Percentiles rank a stretch among this genome's conserved stretches.
phyloP scores from a whole-genome alignment of 2,113 vertebrate species.

The Chaenogobius annularis region DNA sequence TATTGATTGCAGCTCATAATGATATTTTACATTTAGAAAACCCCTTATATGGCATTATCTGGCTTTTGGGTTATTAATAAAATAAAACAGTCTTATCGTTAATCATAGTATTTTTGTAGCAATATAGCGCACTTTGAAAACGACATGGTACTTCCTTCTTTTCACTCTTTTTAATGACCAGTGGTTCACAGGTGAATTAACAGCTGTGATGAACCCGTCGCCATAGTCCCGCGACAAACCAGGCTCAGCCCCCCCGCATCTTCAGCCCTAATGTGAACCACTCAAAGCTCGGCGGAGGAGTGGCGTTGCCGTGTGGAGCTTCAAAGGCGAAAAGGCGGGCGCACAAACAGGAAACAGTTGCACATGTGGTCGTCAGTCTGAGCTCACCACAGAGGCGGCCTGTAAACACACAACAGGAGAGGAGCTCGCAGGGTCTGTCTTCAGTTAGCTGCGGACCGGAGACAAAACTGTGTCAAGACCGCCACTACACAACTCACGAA shows the following conservation, averaged over 20 bases:
- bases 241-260: not conserved
- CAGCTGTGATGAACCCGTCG: not conserved
- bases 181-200: not conserved
- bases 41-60: no score
- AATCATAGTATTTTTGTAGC: no score
- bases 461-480: not conserved
- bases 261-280: no score
- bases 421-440: not conserved
- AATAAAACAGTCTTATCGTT: no score
- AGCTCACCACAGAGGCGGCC: constrained; percentile 5
- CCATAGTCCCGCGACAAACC: not conserved
- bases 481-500: not conserved
- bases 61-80: no score
- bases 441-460: not conserved
- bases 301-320: constrained; percentile 17
- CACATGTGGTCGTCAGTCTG: constrained; percentile 22
- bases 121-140: no score
- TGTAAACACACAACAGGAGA: constrained; percentile 22
- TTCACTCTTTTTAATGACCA: not conserved
- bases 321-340: constrained; percentile 26
- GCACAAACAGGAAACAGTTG: constrained; percentile 26
- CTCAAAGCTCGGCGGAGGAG: constrained; percentile 24
- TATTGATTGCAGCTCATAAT: no score
- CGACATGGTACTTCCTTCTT: no score
- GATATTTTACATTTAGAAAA: no score